Conservation (phyloP, 2,888 invertebrate species). For the Serrognathus titanus region DNA sequence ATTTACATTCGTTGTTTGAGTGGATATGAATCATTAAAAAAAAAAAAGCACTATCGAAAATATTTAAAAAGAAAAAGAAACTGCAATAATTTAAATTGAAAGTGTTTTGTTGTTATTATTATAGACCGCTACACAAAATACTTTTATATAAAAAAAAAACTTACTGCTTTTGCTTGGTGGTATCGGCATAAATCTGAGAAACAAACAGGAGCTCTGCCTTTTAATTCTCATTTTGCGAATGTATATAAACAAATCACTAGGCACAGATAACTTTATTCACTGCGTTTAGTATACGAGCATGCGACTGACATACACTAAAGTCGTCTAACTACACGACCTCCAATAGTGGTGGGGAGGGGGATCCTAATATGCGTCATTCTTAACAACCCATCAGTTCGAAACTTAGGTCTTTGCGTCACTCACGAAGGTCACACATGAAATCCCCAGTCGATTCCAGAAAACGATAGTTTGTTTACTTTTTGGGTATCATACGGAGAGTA, state of each 20-base stretch:
- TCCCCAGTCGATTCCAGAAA: constrained; percentile 13
- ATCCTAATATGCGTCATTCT: constrained; percentile 26
- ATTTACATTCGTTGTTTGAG: background rate
- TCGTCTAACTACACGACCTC: constrained; percentile 15
- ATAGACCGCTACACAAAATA: background rate
- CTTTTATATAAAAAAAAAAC: too few relatives aligned
- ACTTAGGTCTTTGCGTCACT: constrained; percentile 25
- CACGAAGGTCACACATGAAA: constrained; percentile 25
- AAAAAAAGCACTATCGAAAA: too few relatives aligned
- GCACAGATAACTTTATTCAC: background rate
- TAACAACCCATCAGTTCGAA: constrained; percentile 22
- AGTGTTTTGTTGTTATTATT: background rate
- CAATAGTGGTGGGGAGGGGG: constrained; percentile 20
- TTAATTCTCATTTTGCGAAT: constrained; percentile 57
- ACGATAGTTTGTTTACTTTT: constrained; percentile 5
- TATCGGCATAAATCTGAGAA: constrained; percentile 58
- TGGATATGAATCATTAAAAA: too few relatives aligned
- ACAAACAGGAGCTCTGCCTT: constrained; percentile 62
- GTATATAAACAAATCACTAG: constrained; percentile 5
- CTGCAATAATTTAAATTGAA: background rate
- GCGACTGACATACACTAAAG: background rate
- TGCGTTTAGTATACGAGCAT: background rate
- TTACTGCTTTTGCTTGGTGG: constrained; percentile 35
- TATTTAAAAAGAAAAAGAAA: background rate
- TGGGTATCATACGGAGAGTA: background rate